Percentiles rank a stretch among this genome's conserved stretches.
Conservation (phyloP, 2,113 vertebrate genomes). For the Madoqua kirkii region DNA sequence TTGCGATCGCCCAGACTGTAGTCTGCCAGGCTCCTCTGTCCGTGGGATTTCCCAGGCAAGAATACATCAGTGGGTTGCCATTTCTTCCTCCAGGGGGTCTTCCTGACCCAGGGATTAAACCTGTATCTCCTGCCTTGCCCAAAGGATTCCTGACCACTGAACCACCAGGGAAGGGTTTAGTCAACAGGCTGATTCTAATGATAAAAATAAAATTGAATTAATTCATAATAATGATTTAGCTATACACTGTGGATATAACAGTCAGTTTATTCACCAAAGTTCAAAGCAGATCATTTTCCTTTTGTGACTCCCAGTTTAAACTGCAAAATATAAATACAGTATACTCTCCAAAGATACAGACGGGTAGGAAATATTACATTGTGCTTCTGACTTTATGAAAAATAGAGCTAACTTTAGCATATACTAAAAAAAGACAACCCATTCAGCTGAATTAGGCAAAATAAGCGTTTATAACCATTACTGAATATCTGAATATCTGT, state of each 20-base stretch:
- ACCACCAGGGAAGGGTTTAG: not conserved
- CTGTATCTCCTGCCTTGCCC: not conserved
- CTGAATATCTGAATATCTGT: not conserved
- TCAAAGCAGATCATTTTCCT: not conserved
- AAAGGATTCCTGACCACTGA: not conserved
- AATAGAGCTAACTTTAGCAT: not conserved
- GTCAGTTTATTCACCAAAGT: not conserved
- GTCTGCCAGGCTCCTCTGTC: not conserved
- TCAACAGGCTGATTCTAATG: not conserved
- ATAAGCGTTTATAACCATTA: not conserved
- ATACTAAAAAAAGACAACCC: not conserved
- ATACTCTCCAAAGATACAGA: not conserved
- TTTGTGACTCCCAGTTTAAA: not conserved
- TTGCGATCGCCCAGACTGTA: accelerated
- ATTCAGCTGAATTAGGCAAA: not conserved
- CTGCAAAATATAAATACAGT: not conserved
- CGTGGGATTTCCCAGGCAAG: not conserved
- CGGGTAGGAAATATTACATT: not conserved
- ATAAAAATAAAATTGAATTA: not conserved
- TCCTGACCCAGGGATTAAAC: not conserved
- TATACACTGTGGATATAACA: not conserved
- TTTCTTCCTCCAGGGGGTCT: not conserved
- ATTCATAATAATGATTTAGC: not conserved
- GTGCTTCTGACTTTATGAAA: not conserved
- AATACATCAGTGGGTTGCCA: not conserved